These are phyloP conservation scores for Nomada ferruginata DNA, from an alignment of 2,888 invertebrate species.

Conservation along the genomic window DNA sequence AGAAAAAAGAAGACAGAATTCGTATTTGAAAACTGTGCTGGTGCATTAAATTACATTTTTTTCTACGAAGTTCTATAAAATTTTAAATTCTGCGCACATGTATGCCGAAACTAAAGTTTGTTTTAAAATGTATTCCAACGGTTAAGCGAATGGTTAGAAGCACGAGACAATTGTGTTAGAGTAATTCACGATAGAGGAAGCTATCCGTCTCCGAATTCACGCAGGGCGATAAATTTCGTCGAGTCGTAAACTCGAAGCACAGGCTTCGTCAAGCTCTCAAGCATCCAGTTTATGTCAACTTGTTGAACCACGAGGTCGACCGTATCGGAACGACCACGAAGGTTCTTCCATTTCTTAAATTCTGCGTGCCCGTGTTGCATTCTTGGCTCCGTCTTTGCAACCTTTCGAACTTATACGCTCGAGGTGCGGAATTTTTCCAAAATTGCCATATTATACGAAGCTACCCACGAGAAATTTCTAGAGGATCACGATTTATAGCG, in stretches of 20 bases:
- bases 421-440: neutral
- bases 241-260: neutral
- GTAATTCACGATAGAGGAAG: neutral
- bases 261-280: constrained; percentile 12
- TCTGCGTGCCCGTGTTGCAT: neutral
- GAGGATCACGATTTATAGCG: neutral
- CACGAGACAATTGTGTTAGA: neutral
- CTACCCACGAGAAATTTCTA: neutral
- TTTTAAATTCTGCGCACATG: no score
- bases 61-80: no score
- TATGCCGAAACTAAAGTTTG: no score
- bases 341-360: neutral
- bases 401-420: neutral
- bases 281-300: constrained; percentile 37
- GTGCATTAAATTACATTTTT: no score
- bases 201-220: constrained; percentile 6
- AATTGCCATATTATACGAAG: neutral
- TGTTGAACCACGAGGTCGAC: constrained; percentile 38
- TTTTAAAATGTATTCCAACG: no score
- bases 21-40: no score
- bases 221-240: constrained; percentile 16
- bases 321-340: neutral
- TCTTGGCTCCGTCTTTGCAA: constrained; percentile 6
- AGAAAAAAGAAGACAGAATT: no score
- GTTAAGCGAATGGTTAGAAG: neutral